phyloP scores from a whole-genome alignment of 2,797 vertebrate genomes.

The Sebastolobus alascanus region DNA sequence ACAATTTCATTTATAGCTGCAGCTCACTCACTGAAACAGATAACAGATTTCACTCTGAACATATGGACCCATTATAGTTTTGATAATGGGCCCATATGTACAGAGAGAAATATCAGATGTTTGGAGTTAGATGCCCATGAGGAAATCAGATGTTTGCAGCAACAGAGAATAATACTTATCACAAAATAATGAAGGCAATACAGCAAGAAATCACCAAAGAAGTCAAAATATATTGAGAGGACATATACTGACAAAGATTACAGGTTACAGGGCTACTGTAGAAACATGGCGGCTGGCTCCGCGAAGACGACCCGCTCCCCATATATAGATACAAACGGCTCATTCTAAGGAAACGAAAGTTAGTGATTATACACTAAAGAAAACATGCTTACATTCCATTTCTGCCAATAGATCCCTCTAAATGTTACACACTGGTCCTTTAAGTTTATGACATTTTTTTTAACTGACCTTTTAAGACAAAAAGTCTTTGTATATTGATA shows the following conservation, averaged over 20 bases:
- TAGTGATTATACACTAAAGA: too few species aligned
- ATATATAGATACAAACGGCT: too few species aligned
- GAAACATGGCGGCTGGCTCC: too few species aligned
- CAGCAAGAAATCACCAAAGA: background rate
- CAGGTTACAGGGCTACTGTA: background rate
- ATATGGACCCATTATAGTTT: background rate
- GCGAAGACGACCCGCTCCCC: too few species aligned
- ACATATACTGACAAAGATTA: background rate
- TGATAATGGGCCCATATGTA: too few species aligned
- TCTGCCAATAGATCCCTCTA: too few species aligned
- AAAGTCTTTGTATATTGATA: background rate
- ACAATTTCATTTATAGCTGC: background rate
- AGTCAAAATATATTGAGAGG: background rate
- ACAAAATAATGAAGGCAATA: background rate
- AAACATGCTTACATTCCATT: too few species aligned
- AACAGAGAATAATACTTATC: background rate
- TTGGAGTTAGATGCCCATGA: too few species aligned
- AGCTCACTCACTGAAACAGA: background rate
- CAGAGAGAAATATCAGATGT: too few species aligned
- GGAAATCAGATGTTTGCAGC: too few species aligned
- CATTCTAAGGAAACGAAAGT: too few species aligned
- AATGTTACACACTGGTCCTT: too few species aligned
- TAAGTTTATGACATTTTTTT: background rate
- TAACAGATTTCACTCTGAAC: background rate
- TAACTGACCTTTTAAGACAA: background rate